A percentile compares a stretch with the other conserved stretches of the same genome.
Conservation (phyloP, 2,113 vertebrate genomes). For the Anas platyrhynchos region DNA sequence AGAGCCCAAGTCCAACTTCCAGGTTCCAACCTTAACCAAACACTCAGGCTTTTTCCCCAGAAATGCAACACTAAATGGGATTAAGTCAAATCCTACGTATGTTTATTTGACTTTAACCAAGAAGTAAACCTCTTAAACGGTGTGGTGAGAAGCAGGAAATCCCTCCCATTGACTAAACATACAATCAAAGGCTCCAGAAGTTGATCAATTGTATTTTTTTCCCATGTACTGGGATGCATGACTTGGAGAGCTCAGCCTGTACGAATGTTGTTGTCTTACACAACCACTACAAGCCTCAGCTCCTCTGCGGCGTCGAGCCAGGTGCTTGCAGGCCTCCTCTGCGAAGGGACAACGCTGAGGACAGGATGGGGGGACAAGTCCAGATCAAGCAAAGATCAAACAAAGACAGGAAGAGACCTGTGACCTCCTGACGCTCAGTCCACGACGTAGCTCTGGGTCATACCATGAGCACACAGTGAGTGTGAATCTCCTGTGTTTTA, state of each 20-base stretch:
- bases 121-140: conserved; percentile 31
- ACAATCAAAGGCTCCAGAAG: conserved; percentile 14
- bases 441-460: background rate
- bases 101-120: conserved; percentile 60
- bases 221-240: background rate
- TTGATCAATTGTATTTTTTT: conserved; percentile 31
- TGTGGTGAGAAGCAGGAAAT: conserved; percentile 52
- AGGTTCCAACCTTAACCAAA: conserved; percentile 59
- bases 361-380: background rate
- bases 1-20: background rate
- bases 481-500: background rate
- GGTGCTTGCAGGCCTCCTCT: background rate
- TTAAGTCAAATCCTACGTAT: conserved; percentile 9
- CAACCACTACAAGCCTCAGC: background rate
- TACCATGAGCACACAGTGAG: background rate
- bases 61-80: background rate
- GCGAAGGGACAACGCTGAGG: background rate
- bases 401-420: background rate
- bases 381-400: background rate
- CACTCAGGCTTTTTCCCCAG: conserved; percentile 16
- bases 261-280: background rate
- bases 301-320: background rate
- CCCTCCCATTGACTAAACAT: conserved; percentile 61
- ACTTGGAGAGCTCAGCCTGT: background rate
- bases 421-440: background rate